Conservation (phyloP, 2,888 invertebrate genomes). For the Saturnia pavonia region DNA sequence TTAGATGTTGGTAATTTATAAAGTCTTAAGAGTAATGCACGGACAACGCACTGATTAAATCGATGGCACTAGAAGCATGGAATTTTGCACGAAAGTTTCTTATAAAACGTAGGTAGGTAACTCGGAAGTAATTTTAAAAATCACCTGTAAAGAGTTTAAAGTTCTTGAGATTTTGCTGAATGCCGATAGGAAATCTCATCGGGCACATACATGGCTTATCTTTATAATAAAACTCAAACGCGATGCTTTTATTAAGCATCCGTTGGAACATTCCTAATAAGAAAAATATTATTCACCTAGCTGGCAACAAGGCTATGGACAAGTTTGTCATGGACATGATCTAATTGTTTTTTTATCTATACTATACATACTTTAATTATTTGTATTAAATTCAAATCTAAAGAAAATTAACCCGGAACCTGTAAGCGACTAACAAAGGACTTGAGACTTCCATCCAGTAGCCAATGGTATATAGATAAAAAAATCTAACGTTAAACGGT, state of each 20-base stretch:
- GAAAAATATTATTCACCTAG: background rate
- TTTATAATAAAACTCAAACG: background rate
- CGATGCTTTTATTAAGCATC: background rate
- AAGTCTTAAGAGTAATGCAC: too few species aligned
- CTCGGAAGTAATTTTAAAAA: too few species aligned
- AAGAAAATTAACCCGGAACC: slow-evolving; percentile 1
- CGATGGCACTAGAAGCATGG: too few species aligned
- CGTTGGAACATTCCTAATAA: background rate
- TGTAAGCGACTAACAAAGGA: background rate
- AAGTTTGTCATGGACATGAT: background rate
- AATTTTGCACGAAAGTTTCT: too few species aligned
- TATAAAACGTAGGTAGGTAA: too few species aligned
- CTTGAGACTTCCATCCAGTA: background rate
- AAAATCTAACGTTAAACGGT: background rate
- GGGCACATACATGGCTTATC: too few species aligned
- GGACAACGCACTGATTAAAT: too few species aligned
- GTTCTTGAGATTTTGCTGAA: too few species aligned
- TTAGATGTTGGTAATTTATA: too few species aligned
- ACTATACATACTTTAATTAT: background rate
- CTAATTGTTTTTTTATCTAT: background rate
- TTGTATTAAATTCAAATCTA: background rate
- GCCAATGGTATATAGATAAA: background rate
- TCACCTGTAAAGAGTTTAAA: too few species aligned
- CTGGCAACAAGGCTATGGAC: background rate
- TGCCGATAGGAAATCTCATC: too few species aligned